Conservation (phyloP, 2,797 vertebrate species). For the Sphaeramia orbicularis region DNA sequence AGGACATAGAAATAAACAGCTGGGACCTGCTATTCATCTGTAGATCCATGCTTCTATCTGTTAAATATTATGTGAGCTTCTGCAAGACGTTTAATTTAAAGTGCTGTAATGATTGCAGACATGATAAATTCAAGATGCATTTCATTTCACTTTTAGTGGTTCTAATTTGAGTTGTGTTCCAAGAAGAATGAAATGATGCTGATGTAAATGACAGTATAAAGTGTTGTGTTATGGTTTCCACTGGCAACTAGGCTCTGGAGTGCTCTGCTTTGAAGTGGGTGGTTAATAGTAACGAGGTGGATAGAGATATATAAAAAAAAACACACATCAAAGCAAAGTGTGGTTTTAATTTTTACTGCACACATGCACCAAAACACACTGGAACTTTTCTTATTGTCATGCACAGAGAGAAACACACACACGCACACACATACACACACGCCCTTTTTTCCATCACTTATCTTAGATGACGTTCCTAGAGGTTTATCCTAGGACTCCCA, state of each 20-base stretch:
- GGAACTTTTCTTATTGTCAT: constrained; percentile 6
- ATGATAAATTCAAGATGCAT: neutral
- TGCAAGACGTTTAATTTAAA: constrained; percentile 6
- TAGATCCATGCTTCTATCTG: neutral
- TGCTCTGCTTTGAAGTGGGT: constrained; percentile 56
- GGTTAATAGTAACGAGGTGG: constrained; percentile 46
- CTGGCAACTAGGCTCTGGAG: constrained; percentile 49
- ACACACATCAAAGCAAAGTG: constrained; percentile 51
- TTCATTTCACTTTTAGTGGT: constrained; percentile 22
- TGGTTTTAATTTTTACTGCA: neutral
- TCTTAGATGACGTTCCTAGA: no score
- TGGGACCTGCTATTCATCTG: neutral
- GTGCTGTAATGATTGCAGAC: constrained; percentile 11
- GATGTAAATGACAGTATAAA: constrained; percentile 40
- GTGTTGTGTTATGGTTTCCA: constrained; percentile 57
- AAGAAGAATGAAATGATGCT: constrained; percentile 38
- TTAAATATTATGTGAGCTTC: neutral
- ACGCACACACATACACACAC: no score
- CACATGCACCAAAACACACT: neutral
- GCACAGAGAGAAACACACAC: neutral
- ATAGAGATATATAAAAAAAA: constrained; percentile 39
- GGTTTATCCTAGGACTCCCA: no score
- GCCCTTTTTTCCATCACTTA: no score
- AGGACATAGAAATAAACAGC: neutral
- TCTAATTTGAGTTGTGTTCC: constrained; percentile 29